These are phyloP conservation scores for Mionectes macconnelli DNA, from an alignment of 2,113 vertebrate genomes.

Conservation along the genomic window DNA sequence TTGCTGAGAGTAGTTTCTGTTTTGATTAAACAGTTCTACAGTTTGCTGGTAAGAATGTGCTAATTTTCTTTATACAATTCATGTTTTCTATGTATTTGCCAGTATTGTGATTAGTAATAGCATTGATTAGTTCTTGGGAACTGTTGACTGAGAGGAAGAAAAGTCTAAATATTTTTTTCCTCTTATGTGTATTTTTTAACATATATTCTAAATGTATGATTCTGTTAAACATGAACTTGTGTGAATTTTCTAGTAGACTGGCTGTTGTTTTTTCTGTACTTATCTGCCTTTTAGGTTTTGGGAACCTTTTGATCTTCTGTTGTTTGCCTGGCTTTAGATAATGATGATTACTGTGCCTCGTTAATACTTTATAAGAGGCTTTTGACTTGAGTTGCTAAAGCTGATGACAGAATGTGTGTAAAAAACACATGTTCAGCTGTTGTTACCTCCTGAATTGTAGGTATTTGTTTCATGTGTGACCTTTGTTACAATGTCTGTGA, in stretches of 20 bases:
- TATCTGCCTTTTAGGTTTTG: neutral
- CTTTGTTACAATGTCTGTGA: neutral
- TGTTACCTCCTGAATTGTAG: neutral
- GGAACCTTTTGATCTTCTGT: neutral
- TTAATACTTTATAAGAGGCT: neutral
- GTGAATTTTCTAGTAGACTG: neutral
- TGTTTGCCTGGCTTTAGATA: neutral
- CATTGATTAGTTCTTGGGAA: neutral
- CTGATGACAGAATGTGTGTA: neutral
- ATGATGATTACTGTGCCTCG: neutral
- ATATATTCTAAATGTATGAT: neutral
- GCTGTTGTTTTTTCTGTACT: neutral
- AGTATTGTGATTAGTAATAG: neutral
- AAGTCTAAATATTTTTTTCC: neutral
- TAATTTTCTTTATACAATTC: neutral
- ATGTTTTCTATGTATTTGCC: neutral
- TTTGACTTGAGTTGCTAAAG: neutral
- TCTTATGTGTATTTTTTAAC: neutral
- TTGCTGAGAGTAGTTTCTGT: constrained; percentile 96
- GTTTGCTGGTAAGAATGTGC: constrained; percentile 85
- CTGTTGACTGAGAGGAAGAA: neutral
- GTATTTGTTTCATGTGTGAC: neutral
- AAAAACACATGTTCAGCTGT: neutral
- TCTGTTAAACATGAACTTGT: neutral
- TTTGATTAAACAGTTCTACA: constrained; percentile 98